A percentile compares a stretch with the other conserved stretches of the same genome.
Evolutionary conservation across 1,140 invertebrate species (phyloP).

Genomic region (Cydia strobilella): DNA sequence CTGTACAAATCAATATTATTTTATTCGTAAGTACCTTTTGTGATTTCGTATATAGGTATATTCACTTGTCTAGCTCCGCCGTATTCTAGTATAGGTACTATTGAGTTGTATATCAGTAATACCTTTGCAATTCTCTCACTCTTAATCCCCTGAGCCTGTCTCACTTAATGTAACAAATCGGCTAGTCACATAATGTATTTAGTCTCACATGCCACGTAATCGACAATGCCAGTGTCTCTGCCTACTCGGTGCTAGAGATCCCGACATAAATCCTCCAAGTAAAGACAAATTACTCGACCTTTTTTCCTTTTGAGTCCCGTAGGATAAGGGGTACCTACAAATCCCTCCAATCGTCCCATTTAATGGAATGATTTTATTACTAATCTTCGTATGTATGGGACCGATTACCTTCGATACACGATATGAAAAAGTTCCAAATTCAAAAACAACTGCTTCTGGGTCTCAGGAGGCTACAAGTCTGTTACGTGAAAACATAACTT

Average conservation of each 20-base stretch:
- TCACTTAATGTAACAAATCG: slow-evolving; percentile 28
- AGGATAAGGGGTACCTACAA: slow-evolving; percentile 55
- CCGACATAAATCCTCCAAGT: slow-evolving; percentile 65
- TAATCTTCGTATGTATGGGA: slow-evolving; percentile 29
- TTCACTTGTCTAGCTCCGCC: too few species aligned
- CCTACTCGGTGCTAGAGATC: slow-evolving; percentile 44
- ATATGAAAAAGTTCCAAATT: too few species aligned
- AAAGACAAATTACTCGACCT: slow-evolving; percentile 69
- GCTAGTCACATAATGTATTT: slow-evolving; percentile 27
- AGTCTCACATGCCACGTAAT: slow-evolving; percentile 33
- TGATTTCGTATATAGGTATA: too few species aligned
- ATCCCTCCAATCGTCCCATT: slow-evolving; percentile 55
- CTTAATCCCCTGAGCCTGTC: slow-evolving; percentile 5
- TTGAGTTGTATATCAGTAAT: neutral
- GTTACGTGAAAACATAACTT: neutral
- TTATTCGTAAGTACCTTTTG: too few species aligned
- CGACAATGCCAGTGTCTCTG: slow-evolving; percentile 10
- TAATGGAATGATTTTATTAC: slow-evolving; percentile 43
- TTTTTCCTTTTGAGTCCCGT: slow-evolving; percentile 56
- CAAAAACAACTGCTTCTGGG: too few species aligned
- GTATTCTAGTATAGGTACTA: neutral
- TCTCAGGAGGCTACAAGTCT: too few species aligned
- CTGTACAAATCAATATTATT: too few species aligned
- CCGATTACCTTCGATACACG: slow-evolving; percentile 25
- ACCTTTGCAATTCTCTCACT: neutral